These are phyloP conservation scores for Aelia acuminata DNA, from an alignment of 2,888 invertebrate species.

Conservation along the genomic window DNA sequence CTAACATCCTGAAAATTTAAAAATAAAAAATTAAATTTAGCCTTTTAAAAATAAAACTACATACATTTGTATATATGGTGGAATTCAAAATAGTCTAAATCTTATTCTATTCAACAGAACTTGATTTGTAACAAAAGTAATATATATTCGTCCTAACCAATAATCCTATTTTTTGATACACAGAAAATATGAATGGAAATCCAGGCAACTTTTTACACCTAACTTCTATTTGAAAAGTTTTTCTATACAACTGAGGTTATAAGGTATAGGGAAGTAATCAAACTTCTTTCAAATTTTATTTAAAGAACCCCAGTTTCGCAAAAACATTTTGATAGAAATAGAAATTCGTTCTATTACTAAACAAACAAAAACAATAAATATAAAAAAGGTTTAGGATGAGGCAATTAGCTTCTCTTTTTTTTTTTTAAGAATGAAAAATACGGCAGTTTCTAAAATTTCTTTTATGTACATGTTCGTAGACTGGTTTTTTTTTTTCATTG, in stretches of 20 bases:
- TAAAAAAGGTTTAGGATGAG: no score
- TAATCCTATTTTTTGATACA: neutral
- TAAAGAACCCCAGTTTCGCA: neutral
- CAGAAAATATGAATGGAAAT: neutral
- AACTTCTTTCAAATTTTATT: conserved; percentile 24
- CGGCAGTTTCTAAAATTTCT: no score
- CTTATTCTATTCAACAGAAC: neutral
- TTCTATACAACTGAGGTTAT: neutral
- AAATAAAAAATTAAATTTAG: no score
- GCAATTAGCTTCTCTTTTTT: no score
- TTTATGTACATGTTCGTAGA: no score
- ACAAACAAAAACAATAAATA: no score
- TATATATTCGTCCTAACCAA: neutral
- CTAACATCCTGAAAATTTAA: no score
- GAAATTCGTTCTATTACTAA: neutral
- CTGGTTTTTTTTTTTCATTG: no score
- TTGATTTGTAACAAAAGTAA: neutral
- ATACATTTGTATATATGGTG: neutral
- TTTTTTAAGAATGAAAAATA: no score
- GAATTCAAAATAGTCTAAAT: neutral
- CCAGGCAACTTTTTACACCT: neutral
- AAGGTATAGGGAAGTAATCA: neutral
- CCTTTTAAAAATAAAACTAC: no score
- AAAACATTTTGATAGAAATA: neutral
- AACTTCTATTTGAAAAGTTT: conserved; percentile 23